Base-by-base conservation (phyloP, 2,888 invertebrate genomes). In the Scaptomyza cyrtandrae region DNA sequence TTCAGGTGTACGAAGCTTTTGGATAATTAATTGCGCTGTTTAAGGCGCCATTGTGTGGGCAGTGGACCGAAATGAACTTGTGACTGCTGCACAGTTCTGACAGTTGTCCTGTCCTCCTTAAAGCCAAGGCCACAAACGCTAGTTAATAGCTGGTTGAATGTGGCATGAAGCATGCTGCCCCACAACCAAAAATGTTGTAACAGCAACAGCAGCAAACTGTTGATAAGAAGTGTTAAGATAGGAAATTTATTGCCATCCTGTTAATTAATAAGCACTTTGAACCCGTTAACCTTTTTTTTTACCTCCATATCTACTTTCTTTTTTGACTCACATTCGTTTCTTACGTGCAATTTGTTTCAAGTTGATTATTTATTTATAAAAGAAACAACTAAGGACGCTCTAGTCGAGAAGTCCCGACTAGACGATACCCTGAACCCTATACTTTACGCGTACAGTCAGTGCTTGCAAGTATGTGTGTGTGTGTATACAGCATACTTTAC, bases 21-120 rank as follows among this genome's bases (percentile, higher is more conserved):
- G 62, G 75, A 63, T 78, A 88, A 88, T 84, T 88, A 84, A 88
- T 78, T 84, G 75, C 54, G 67, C 81, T 80, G 75, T 84, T 83
- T 66, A 68, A 75, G 81, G 77, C 16, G 50, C 53, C 67, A 68
- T 77, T 72, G 64, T 39, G 13, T 71, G 46, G 49, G 39, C 72
- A 52, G 7, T 41, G 46, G 24, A 35, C 19, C 3, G 9, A 19
- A 35, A 50, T 31, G 11, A 48, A 37, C 19, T 33, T 50, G 6
- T 6, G 50, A 48, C 57, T 52, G 44, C 57, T 35, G 71, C 77
- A 80, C 80, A n/a, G 77, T 71, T 63, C 71, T 75, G 63, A 59
- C 58, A 65, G 73, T 44, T 43, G 10, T 13, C 13, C 45, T 11
- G 13, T 39, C 5, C 11, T 16, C 4, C 24, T 53, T 44, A 13